These are phyloP conservation scores for Herpetotheres cachinnans DNA, from an alignment of 2,113 vertebrate species.

Conservation along the genomic window DNA sequence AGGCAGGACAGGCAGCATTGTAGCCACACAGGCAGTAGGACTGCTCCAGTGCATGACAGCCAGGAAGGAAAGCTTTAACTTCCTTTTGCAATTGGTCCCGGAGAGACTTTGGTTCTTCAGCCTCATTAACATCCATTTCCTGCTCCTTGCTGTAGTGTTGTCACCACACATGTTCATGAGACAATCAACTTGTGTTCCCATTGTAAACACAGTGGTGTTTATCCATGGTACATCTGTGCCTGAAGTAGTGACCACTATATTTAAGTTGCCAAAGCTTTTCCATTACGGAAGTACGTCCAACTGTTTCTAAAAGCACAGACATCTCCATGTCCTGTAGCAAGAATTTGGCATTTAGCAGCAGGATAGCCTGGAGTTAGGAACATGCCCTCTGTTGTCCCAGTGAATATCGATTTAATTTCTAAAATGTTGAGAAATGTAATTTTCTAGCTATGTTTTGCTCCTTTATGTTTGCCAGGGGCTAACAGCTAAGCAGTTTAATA, in stretches of 20 bases:
- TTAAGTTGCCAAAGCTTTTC: slow-evolving; percentile 1
- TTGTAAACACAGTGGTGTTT: background rate
- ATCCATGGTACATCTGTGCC: background rate
- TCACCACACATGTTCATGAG: background rate
- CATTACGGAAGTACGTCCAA: background rate
- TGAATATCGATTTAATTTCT: background rate
- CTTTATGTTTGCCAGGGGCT: background rate
- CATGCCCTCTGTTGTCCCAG: background rate
- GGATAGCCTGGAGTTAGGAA: background rate
- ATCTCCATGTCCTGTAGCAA: background rate
- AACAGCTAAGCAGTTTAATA: background rate
- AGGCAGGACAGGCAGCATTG: background rate
- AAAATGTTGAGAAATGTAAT: slow-evolving; percentile 5
- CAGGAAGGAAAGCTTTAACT: background rate
- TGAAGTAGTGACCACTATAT: background rate
- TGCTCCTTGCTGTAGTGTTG: background rate
- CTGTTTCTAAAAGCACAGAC: background rate
- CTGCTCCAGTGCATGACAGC: background rate
- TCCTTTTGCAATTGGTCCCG: slow-evolving; percentile 1
- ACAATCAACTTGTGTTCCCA: slow-evolving; percentile 9
- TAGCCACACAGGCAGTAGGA: background rate
- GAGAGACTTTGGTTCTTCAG: slow-evolving; percentile 22
- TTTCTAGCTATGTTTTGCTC: background rate
- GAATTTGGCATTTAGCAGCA: background rate
- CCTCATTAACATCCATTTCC: slow-evolving; percentile 35